Base-by-base conservation (phyloP, 1,140 invertebrate genomes). In the Leptinotarsa defecta region DNA sequence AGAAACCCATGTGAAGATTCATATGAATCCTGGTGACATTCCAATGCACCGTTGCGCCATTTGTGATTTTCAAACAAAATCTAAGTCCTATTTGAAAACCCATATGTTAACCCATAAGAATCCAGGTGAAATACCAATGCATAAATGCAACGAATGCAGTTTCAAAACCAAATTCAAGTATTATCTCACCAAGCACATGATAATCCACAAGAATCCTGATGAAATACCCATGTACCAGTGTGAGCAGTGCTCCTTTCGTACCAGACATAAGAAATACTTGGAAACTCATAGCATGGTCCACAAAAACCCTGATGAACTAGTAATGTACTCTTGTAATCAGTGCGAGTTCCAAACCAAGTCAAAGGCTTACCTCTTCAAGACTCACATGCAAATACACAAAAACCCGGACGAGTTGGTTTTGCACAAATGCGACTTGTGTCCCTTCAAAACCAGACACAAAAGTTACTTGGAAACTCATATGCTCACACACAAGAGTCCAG, bases 271-370 rank as follows among this genome's bases (percentile, higher is more conserved):
- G 24, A 71, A 76, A 34, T 76, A 76, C 22, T 63, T 76, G 8
- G 67, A 71, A 22, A 73, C 71, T 13, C 75, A 76, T 22, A 73
- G 68, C n/a, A 76, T 68, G 64, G 73, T 73, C 20, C 75, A 76
- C 63, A 52, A 76, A 63, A 68, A 52, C 27, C 75, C 75, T 34
- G 75, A 76, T 17, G 34, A 73, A 52, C 24, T 76, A 1, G 67
- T 62, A 4, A 67, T 73, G 64, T 76, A 76, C 49, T 43, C 68
- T 11, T 76, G 75, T 64, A 73, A 73, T 17, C 52, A 73, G 24
- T 76, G 75, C 27, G 75, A 73, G n/a, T 76, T 76, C 24, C 71
- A 71, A 19, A 76, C 75, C 15, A 76, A 71, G 15, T 76, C 71
- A 27, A 67, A 73, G n/a, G 64, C 71, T 34, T 71, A 76, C 17